Evolutionary conservation across 2,888 invertebrate species (phyloP).

Genomic region (Osedax fenrisi): DNA sequence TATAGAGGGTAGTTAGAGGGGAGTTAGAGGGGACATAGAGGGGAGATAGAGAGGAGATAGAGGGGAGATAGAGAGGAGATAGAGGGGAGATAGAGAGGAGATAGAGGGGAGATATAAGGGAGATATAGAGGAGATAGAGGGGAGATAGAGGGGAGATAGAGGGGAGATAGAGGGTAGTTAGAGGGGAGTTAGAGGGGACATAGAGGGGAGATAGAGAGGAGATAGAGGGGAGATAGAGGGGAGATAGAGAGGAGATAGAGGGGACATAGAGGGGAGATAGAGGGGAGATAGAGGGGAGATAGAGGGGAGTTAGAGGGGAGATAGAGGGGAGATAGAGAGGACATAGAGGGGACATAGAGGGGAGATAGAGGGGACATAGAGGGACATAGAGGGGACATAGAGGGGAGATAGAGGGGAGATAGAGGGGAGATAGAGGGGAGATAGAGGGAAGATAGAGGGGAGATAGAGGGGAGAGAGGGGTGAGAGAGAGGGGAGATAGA

Average conservation of each 20-base stretch:
- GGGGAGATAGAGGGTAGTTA: background rate
- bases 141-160: background rate
- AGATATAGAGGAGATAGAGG: background rate
- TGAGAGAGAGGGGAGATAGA: background rate
- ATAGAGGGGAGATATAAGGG: background rate
- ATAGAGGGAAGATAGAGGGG: background rate
- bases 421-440: background rate
- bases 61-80: background rate
- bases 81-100: background rate
- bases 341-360: background rate
- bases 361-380: background rate
- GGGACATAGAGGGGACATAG: background rate
- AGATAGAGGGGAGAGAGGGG: background rate
- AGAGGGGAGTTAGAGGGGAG: background rate
- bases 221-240: background rate
- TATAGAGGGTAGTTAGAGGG: background rate
- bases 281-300: background rate
- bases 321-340: background rate
- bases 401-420: background rate
- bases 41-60: background rate
- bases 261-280: background rate
- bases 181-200: background rate
- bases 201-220: background rate
- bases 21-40: background rate
- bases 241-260: background rate